These are phyloP conservation scores for Elgonia sp. DNA, from an alignment of 2,888 invertebrate species.

Conservation along the genomic window DNA sequence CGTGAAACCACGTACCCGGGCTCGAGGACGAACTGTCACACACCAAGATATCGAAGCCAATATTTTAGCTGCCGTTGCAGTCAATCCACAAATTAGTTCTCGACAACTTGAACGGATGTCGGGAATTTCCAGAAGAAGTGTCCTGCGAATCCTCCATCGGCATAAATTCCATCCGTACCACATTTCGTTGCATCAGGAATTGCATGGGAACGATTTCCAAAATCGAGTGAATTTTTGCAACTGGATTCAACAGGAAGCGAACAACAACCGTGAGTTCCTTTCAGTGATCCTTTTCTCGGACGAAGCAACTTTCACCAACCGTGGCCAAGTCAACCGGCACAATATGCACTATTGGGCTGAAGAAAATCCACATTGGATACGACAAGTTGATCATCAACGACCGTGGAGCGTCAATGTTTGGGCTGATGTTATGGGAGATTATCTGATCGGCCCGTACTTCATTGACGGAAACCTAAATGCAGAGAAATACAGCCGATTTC, in stretches of 20 bases:
- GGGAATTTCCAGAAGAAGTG: no score
- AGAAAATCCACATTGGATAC: constrained; percentile 3
- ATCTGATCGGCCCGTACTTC: not conserved
- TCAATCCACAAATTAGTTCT: no score
- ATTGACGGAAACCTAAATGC: not conserved
- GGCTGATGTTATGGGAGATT: not conserved
- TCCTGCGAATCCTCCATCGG: not conserved
- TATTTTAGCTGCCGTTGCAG: no score
- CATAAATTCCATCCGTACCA: constrained; percentile 4
- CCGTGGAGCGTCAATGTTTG: not conserved
- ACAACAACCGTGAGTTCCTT: not conserved
- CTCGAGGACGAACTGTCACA: not conserved
- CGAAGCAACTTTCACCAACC: not conserved
- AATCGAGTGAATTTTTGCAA: constrained; percentile 1
- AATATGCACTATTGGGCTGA: not conserved
- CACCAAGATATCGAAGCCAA: not conserved
- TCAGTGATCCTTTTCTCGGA: not conserved
- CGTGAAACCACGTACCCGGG: not conserved
- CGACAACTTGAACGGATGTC: no score
- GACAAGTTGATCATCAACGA: not conserved
- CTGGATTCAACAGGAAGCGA: not conserved
- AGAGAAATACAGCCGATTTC: not conserved
- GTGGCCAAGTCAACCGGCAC: not conserved
- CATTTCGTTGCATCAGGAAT: not conserved
- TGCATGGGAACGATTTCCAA: no score